Conservation (phyloP, 2,113 vertebrate species). For the Lepidiolamprologus cunningtoni region DNA sequence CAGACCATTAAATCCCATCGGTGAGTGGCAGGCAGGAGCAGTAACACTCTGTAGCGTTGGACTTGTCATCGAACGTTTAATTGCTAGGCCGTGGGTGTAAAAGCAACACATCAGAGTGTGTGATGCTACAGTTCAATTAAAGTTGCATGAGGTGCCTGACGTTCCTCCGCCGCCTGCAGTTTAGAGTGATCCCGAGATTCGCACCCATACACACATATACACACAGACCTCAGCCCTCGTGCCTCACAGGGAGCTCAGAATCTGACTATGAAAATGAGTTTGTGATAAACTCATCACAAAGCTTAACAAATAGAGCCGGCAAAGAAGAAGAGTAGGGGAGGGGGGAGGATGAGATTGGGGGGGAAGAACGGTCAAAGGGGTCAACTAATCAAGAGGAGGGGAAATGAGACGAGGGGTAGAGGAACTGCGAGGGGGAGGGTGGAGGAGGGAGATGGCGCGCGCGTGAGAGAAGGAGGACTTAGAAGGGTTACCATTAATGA, state of each 20-base stretch:
- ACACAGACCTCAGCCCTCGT: background rate
- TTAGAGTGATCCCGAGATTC: slow-evolving; percentile 6
- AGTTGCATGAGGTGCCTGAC: background rate
- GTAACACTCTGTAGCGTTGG: background rate
- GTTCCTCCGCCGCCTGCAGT: background rate
- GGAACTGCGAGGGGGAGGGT: background rate
- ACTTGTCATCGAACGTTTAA: background rate
- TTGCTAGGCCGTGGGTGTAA: background rate
- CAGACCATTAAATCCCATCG: slow-evolving; percentile 28
- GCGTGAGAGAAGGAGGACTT: slow-evolving; percentile 33
- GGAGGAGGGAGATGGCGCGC: background rate
- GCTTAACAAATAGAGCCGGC: slow-evolving; percentile 48
- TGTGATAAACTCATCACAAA: slow-evolving; percentile 57
- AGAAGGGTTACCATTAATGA: slow-evolving; percentile 63
- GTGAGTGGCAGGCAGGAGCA: slow-evolving; percentile 1
- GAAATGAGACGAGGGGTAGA: slow-evolving; percentile 45
- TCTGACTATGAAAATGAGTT: slow-evolving; percentile 50
- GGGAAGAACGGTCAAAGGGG: slow-evolving; percentile 56
- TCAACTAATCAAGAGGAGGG: slow-evolving; percentile 62
- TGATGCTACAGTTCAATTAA: slow-evolving; percentile 16
- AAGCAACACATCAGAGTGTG: slow-evolving; percentile 17
- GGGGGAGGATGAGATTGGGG: background rate
- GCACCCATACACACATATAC: background rate
- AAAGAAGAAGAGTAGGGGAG: background rate
- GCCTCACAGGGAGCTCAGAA: background rate